These are phyloP conservation scores for Harpagoxenus sublaevis DNA, from an alignment of 2,888 invertebrate genomes.

Conservation along the genomic window DNA sequence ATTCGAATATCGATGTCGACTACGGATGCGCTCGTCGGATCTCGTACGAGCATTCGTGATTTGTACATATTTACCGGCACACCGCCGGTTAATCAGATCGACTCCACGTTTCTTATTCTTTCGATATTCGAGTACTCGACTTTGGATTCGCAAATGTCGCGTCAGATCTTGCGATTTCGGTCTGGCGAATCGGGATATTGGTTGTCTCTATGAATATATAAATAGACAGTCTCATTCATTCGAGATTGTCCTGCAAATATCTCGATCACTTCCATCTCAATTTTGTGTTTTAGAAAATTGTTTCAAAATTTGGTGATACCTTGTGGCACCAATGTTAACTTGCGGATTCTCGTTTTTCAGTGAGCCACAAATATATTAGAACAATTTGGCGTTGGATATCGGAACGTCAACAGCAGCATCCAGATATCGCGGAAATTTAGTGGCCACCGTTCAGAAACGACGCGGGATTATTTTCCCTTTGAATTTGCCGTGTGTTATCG, in stretches of 20 bases:
- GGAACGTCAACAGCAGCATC: not conserved
- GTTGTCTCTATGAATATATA: not conserved
- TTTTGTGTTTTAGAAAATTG: not conserved
- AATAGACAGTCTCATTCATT: not conserved
- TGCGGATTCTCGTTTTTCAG: not conserved
- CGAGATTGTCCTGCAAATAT: not conserved
- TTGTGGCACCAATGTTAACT: not conserved
- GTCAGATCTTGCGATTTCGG: not conserved
- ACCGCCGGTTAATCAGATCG: not conserved
- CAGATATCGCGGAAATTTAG: not conserved
- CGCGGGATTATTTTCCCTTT: not conserved
- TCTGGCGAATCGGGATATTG: not conserved
- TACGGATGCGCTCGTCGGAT: not conserved
- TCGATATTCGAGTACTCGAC: slow-evolving; percentile 31
- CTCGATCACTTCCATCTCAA: not conserved
- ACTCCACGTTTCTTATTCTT: not conserved
- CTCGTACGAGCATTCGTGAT: slow-evolving; percentile 1
- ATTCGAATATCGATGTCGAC: slow-evolving; percentile 21
- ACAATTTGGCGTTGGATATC: not conserved
- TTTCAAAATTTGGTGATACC: not conserved
- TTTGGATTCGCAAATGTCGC: slow-evolving; percentile 1
- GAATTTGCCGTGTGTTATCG: not conserved
- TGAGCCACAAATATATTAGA: not conserved
- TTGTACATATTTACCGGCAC: slow-evolving; percentile 29
- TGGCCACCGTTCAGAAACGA: not conserved